Conservation (phyloP, 2,888 invertebrate species). For the Sarcophaga caerulescens region DNA sequence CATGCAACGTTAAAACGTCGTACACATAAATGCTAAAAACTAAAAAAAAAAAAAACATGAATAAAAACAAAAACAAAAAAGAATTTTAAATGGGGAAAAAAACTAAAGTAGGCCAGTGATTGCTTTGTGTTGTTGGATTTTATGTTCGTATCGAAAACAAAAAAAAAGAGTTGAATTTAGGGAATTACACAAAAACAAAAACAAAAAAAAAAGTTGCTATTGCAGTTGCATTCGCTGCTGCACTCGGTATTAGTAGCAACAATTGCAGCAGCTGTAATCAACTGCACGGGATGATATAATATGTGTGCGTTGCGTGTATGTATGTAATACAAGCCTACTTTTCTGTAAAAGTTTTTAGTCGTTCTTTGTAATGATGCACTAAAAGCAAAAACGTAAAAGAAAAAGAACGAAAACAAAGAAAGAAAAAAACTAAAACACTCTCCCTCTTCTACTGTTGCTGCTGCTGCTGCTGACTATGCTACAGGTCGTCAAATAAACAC, state of each 20-base stretch:
- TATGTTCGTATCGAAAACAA: constrained; percentile 12
- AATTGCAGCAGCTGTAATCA: constrained; percentile 63
- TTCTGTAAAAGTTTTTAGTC: constrained; percentile 31
- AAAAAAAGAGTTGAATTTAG: constrained; percentile 55
- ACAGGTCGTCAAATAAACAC: constrained; percentile 59
- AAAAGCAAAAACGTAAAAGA: constrained; percentile 21
- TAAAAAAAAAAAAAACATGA: not conserved
- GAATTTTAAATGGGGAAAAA: constrained; percentile 47
- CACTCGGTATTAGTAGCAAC: constrained; percentile 41
- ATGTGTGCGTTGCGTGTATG: not conserved
- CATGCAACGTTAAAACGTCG: constrained; percentile 44
- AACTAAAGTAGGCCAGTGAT: constrained; percentile 67
- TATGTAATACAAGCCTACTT: constrained; percentile 32
- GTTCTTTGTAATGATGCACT: constrained; percentile 59
- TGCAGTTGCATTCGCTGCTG: constrained; percentile 32
- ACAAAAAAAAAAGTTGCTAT: constrained; percentile 28
- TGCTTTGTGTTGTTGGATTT: constrained; percentile 49
- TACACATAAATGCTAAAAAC: constrained; percentile 15
- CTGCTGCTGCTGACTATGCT: not conserved
- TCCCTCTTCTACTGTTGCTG: constrained; percentile 5
- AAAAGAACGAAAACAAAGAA: constrained; percentile 10
- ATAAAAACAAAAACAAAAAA: constrained; percentile 4
- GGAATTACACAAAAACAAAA: constrained; percentile 52
- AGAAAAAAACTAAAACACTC: constrained; percentile 13
- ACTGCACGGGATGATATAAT: constrained; percentile 21